These are phyloP conservation scores for Dendrophyllia cribrosa DNA, from an alignment of 64 coral and sea anemone species.

Conservation along the genomic window DNA sequence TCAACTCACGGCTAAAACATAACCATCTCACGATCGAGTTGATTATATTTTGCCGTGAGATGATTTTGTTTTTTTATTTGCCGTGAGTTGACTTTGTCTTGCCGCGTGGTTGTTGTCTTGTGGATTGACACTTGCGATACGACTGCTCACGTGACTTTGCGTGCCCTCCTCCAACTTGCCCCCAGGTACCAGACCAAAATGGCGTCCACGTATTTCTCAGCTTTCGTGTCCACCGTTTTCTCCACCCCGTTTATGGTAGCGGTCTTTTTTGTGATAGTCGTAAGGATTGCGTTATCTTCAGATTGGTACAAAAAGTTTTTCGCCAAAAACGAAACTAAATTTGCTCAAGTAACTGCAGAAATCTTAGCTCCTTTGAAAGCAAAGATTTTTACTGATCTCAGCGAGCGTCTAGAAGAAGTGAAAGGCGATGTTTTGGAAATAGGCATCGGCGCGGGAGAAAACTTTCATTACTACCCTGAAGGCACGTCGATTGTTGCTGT, in stretches of 20 bases:
- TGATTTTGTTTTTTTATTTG: too few species aligned
- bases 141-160: too few species aligned
- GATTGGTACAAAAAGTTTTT: neutral
- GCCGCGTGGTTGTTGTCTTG: too few species aligned
- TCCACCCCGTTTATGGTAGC: neutral
- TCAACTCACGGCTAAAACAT: too few species aligned
- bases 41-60: too few species aligned
- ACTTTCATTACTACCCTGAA: conserved; percentile 1
- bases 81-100: too few species aligned
- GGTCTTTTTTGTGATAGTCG: neutral
- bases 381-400: conserved; percentile 7
- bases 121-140: too few species aligned
- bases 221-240: conserved; percentile 17
- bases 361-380: neutral
- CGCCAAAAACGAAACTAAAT: neutral
- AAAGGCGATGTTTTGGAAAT: conserved; percentile 35
- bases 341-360: neutral
- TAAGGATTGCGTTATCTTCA: neutral
- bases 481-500: conserved; percentile 10
- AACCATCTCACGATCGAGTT: too few species aligned
- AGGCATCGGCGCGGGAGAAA: conserved; percentile 15
- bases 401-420: neutral
- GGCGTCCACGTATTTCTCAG: neutral
- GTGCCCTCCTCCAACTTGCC: too few species aligned
- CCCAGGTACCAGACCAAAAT: neutral